These are phyloP conservation scores for Plebejus anna DNA, from an alignment of 2,888 invertebrate genomes.

Conservation along the genomic window DNA sequence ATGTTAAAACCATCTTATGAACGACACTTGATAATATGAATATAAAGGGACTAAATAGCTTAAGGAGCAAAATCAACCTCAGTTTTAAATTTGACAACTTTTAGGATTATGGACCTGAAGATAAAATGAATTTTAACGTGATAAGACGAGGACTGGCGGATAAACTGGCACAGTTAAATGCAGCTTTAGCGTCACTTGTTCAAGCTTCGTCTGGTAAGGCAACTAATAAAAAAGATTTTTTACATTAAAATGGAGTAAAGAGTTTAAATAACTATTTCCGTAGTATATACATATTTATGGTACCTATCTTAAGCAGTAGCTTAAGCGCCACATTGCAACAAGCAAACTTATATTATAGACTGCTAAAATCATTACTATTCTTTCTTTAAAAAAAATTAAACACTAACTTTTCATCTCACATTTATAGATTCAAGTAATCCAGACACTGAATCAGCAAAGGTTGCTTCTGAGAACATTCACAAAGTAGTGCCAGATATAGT, in stretches of 20 bases:
- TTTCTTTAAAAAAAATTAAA: too few relatives aligned
- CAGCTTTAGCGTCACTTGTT: slow-evolving; percentile 52
- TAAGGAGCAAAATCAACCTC: too few relatives aligned
- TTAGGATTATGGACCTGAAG: neutral
- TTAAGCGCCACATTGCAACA: too few relatives aligned
- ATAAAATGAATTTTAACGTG: neutral
- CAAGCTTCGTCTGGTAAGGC: slow-evolving; percentile 48
- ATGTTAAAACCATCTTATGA: neutral
- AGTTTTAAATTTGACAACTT: neutral
- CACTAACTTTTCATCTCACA: neutral
- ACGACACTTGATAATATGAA: neutral
- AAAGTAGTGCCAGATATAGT: slow-evolving; percentile 33
- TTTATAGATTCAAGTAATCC: slow-evolving; percentile 33
- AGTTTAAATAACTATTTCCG: too few relatives aligned
- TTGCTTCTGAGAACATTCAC: slow-evolving; percentile 31
- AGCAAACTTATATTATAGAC: neutral
- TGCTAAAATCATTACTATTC: neutral
- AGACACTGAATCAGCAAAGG: slow-evolving; percentile 32
- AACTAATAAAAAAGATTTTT: too few relatives aligned
- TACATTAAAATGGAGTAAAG: too few relatives aligned
- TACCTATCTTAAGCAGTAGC: too few relatives aligned
- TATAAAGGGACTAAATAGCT: neutral
- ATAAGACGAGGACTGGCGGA: slow-evolving; percentile 40
- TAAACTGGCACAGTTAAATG: slow-evolving; percentile 52
- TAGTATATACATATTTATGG: too few relatives aligned